A percentile compares a stretch with the other conserved stretches of the same genome.
Evolutionary conservation across 2,888 invertebrate genomes (phyloP).

Genomic region (Ochropacha duplaris): DNA sequence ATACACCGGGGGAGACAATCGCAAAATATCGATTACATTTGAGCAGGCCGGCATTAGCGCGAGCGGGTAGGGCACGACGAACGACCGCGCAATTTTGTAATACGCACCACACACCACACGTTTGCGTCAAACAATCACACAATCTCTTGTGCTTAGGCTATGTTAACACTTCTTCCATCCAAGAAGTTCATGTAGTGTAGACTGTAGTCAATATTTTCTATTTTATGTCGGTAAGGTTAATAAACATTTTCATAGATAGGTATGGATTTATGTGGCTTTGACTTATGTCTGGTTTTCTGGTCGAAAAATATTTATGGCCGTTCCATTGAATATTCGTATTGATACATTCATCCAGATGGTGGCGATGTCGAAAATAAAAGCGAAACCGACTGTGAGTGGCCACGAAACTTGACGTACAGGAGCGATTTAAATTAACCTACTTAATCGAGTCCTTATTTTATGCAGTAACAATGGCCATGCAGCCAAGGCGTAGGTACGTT

Average conservation of each 20-base stretch:
- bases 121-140: constrained; percentile 14
- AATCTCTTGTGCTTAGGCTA: neutral
- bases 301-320: constrained; percentile 44
- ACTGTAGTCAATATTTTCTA: neutral
- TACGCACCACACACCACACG: constrained; percentile 19
- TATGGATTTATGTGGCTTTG: constrained; percentile 15
- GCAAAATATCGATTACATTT: constrained; percentile 65
- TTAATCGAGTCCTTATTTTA: constrained; percentile 32
- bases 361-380: constrained; percentile 31
- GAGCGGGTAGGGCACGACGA: constrained; percentile 11
- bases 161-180: neutral
- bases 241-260: too few relatives aligned
- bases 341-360: constrained; percentile 27
- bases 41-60: constrained; percentile 19
- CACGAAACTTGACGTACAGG: constrained; percentile 17
- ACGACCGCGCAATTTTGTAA: constrained; percentile 27
- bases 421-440: constrained; percentile 38
- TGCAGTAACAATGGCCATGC: constrained; percentile 40
- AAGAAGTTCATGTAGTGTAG: neutral
- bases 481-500: constrained; percentile 3
- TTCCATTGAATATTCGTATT: constrained; percentile 37
- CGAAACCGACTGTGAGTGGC: constrained; percentile 16
- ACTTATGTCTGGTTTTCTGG: constrained; percentile 37
- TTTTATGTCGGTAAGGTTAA: too few relatives aligned
- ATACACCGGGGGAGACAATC: constrained; percentile 47